phyloP scores from a whole-genome alignment of 2,797 vertebrate genomes.

The Agapornis canus region DNA sequence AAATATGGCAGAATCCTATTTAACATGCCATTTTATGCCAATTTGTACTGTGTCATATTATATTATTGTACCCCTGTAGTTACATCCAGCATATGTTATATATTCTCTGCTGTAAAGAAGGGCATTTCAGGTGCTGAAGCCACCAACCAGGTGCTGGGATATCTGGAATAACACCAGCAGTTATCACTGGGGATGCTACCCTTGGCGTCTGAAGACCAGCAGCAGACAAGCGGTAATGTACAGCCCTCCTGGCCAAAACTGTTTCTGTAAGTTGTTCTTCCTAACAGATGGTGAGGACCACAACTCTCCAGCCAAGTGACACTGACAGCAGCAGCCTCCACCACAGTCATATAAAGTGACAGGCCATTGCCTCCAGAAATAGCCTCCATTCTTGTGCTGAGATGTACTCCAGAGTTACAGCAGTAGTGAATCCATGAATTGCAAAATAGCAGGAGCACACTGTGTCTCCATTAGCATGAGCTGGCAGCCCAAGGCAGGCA shows the following conservation, averaged over 20 bases:
- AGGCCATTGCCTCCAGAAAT: not conserved
- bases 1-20: not conserved
- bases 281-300: not conserved
- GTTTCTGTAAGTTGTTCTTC: not conserved
- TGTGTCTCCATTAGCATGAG: rapidly evolving
- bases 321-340: not conserved
- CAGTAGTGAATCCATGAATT: not conserved
- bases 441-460: not conserved
- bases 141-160: not conserved
- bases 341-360: not conserved
- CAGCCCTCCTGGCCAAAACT: not conserved
- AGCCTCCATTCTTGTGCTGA: not conserved
- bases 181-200: not conserved
- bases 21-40: not conserved
- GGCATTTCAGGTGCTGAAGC: not conserved
- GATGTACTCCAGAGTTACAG: not conserved
- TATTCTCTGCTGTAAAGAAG: not conserved
- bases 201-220: not conserved
- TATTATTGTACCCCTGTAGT: not conserved
- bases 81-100: not conserved
- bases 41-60: not conserved
- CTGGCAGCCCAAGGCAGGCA: rapidly evolving
- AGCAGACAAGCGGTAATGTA: rapidly evolving
- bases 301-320: not conserved
- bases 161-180: not conserved